Evolutionary conservation across 2,888 invertebrate species (phyloP).

Genomic region (Epinotia brunnichana): DNA sequence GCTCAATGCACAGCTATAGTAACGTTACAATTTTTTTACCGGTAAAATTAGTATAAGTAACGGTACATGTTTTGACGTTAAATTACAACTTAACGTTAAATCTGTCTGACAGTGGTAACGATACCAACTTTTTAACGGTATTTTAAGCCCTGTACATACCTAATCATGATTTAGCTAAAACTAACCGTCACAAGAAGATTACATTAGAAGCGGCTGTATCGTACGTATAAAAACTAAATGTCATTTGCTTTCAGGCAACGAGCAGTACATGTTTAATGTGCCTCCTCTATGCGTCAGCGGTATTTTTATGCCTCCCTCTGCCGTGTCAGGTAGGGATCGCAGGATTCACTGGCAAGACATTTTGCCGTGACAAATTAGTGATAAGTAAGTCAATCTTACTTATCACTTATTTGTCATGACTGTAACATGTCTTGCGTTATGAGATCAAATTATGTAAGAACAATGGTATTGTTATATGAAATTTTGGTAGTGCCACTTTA

Average conservation of each 20-base stretch:
- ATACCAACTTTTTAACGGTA: too few relatives aligned
- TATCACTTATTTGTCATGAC: background rate
- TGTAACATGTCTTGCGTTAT: background rate
- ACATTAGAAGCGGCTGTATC: background rate
- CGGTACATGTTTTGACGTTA: too few relatives aligned
- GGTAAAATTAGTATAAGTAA: too few relatives aligned
- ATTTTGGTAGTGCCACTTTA: background rate
- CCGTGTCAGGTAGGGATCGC: slow-evolving; percentile 24
- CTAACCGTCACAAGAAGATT: background rate
- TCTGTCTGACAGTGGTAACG: too few relatives aligned
- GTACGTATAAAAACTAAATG: slow-evolving; percentile 27
- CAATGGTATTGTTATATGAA: background rate
- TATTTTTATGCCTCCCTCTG: slow-evolving; percentile 27
- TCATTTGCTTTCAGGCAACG: slow-evolving; percentile 31
- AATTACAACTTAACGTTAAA: too few relatives aligned
- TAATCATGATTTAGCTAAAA: slow-evolving; percentile 20
- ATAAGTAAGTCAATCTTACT: slow-evolving; percentile 33
- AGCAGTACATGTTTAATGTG: slow-evolving; percentile 38
- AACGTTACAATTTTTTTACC: too few relatives aligned
- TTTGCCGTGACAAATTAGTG: too few relatives aligned
- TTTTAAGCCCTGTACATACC: too few relatives aligned
- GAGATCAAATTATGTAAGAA: background rate
- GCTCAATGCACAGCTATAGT: too few relatives aligned
- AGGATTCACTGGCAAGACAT: slow-evolving; percentile 20
- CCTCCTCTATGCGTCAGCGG: slow-evolving; percentile 36